Conservation (phyloP, 2,888 invertebrate species). For the Oxycera nigricornis region DNA sequence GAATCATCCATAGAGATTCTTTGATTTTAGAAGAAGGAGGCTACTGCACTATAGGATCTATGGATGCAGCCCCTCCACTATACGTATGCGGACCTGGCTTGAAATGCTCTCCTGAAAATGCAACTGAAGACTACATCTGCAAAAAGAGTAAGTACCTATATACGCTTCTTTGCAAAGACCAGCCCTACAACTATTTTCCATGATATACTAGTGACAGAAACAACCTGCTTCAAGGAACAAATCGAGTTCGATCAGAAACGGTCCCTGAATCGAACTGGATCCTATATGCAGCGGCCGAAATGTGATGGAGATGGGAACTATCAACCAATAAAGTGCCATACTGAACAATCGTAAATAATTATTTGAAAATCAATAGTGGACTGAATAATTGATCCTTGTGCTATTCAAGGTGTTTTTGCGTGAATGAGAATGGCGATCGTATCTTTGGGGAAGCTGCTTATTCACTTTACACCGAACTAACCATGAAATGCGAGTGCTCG, state of each 20-base stretch:
- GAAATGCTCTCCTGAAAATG: constrained; percentile 41
- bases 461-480: constrained; percentile 58
- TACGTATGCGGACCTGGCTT: constrained; percentile 67
- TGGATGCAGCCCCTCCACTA: constrained; percentile 65
- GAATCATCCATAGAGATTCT: no score
- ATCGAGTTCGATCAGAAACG: constrained; percentile 64
- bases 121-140: constrained; percentile 59
- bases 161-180: constrained; percentile 10
- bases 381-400: neutral
- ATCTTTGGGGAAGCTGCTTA: constrained; percentile 72
- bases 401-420: constrained; percentile 71
- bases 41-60: constrained; percentile 64
- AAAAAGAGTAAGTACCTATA: constrained; percentile 62
- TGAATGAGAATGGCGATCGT: constrained; percentile 67
- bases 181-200: neutral
- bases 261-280: constrained; percentile 63
- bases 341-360: constrained; percentile 68
- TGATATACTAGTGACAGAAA: constrained; percentile 47
- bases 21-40: constrained; percentile 61
- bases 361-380: neutral
- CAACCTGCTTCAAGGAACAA: constrained; percentile 47
- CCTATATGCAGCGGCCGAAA: constrained; percentile 65
- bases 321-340: constrained; percentile 67
- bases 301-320: constrained; percentile 72
- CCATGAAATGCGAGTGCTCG: constrained; percentile 71